Evolutionary conservation across 2,888 invertebrate genomes (phyloP).

Genomic region (Xylophagus ater): DNA sequence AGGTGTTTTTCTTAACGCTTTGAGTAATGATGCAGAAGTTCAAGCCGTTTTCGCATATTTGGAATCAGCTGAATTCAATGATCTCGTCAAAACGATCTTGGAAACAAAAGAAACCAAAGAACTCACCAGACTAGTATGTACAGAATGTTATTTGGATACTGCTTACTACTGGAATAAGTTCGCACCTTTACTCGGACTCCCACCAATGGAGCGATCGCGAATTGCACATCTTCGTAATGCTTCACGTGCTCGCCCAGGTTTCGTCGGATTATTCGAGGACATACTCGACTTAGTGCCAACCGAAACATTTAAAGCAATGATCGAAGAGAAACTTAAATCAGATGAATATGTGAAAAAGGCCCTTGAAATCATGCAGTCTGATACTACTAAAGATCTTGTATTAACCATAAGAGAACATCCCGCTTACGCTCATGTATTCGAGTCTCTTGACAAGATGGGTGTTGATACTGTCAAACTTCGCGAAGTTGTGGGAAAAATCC

Average conservation of each 20-base stretch:
- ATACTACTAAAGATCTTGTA: too few species aligned
- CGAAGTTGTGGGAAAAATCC: too few species aligned
- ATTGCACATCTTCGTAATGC: too few species aligned
- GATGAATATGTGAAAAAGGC: conserved; percentile 1
- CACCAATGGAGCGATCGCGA: conserved; percentile 4
- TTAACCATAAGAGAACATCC: too few species aligned
- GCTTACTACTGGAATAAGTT: conserved; percentile 13
- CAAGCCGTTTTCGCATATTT: conserved; percentile 13
- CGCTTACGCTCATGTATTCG: too few species aligned
- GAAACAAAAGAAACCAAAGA: conserved; percentile 5
- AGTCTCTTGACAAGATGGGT: too few species aligned
- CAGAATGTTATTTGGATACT: conserved; percentile 8
- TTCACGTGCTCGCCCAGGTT: conserved; percentile 5
- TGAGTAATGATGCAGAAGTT: conserved; percentile 13
- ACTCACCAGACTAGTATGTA: conserved; percentile 2
- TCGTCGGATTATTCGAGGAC: conserved; percentile 8
- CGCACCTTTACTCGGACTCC: conserved; percentile 12
- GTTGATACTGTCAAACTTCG: too few species aligned
- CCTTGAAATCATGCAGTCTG: too few species aligned
- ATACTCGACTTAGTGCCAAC: conserved; percentile 10
- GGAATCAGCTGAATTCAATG: conserved; percentile 10
- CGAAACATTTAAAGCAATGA: conserved; percentile 1
- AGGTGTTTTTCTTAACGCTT: conserved; percentile 5
- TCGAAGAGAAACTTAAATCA: not conserved
- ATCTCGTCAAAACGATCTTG: conserved; percentile 5